Base-by-base conservation (phyloP, 2,888 invertebrate genomes). In the Caenorhabditis drosophilae region DNA sequence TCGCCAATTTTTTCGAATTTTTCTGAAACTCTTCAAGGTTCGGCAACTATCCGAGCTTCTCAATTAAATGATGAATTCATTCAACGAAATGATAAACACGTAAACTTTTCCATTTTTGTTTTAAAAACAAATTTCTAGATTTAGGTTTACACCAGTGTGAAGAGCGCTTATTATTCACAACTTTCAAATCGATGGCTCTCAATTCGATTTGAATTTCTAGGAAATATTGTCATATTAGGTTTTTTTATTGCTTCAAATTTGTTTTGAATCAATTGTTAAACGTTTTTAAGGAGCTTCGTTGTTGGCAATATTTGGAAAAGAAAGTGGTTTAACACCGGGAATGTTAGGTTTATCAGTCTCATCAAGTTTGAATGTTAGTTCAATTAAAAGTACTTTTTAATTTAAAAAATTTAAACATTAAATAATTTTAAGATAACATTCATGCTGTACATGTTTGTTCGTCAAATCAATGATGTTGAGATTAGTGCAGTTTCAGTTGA, bases 401-500 rank as follows among this genome's bases (percentile, higher is more conserved):
- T 41, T 35, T 18, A 31, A n/a, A 18, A 31, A 11, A 9, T 11
- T 7, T 4, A 36, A 36, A 15, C n/a, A 9, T 36, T 15, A 49
- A 31, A 18, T 38, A n/a, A 16, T 47, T 36, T 70, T 25, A 84
- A 92, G 91, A 91, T 93, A 59, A 96, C 96, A 0, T 93, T 93
- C 88, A 93, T 92, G 0, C 86, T 97, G 44, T 96, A 95, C 85
- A 94, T 94, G 93, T 87, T 96, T 77, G 95, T 97, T 22, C 88
- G 95, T 70, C 93, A 95, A 91, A 92, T 93, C 0, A 92, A 93
- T 1, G 96, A 96, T 83, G 90, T 96, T 35, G 96, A 97, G 87
- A 93, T 95, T 0, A 96, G 96, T 85, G 93, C 96, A 76, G 95
- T 96, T 0, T 92, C 95, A 2, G 93, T 96, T 0, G 96, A 96